Evolutionary conservation across 2,113 vertebrate genomes (phyloP), one percentile per base, ranked within the genome.

Genomic region (Pimephales promelas): DNA sequence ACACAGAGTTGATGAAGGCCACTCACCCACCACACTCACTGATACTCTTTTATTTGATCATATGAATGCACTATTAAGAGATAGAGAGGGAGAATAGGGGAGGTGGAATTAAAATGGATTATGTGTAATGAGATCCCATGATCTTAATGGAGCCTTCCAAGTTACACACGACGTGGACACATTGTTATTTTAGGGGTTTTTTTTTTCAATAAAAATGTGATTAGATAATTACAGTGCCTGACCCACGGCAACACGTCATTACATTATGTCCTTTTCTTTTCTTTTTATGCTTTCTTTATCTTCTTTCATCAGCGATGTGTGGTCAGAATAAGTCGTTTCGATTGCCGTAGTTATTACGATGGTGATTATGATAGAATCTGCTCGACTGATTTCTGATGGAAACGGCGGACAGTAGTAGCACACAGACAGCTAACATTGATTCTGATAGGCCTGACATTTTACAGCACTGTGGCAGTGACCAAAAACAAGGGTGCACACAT

Each of bases 371-470:
- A 40, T 49, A 57, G 54, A 13, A 61, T 61, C n/a, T 10, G 54
- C 40, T n/a, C 5, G 16, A 11, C n/a, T n/a, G 26, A 61, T 79
- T 43, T n/a, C 16, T 54, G 57, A 62, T 45, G 77, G 56, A 56
- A 61, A 83, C 79, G 77, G 52, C 47, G 81, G 81, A 14, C 3
- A 83, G 62, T 43, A 16, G 22, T 82, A 70, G 84, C 86, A 80
- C 79, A 87, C 45, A 77, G 45, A 13, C 26, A 43, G 61, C 77
- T 75, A 82, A 80, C 83, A 18, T 10, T 82, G 79, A 77, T 86
- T 87, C 56, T 70, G 79, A 43, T 64, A 82, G 66, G 85, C 72
- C 84, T 91, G 90, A 89, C 90, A 91, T 92, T 92, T 91, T 79
- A 77, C 79, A 79, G 89, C 86, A 88, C 86, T 84, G 75, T 56